Conservation (phyloP, 1,140 invertebrate genomes). For the Penaeus vannamei region DNA sequence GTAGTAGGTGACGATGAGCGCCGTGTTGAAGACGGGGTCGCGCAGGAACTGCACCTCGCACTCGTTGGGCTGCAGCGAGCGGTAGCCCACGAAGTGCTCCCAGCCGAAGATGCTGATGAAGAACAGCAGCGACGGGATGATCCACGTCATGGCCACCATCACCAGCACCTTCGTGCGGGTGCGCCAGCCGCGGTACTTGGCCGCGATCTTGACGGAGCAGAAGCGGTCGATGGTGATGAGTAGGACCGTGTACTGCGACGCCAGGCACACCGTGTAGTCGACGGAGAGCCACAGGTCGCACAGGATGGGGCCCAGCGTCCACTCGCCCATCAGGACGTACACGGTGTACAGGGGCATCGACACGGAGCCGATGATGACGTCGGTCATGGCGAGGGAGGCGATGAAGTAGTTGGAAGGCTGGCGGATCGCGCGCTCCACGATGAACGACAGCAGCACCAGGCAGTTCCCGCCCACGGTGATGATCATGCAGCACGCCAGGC, state of each 20-base stretch:
- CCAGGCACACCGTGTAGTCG: constrained; percentile 98
- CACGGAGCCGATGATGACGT: constrained; percentile 96
- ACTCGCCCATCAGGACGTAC: constrained; percentile 95
- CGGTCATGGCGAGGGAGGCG: constrained; percentile 96
- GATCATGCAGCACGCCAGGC: constrained; percentile 89
- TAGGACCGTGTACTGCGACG: constrained; percentile 99
- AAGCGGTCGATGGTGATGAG: constrained; percentile 99
- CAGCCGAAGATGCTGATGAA: constrained; percentile 99
- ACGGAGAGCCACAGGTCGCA: constrained; percentile 99
- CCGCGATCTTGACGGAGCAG: constrained; percentile 98
- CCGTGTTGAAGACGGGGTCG: constrained; percentile 97
- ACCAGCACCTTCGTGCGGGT: constrained; percentile 93
- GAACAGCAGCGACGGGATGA: constrained; percentile 96
- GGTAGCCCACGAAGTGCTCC: constrained; percentile 87
- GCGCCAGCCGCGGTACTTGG: constrained; percentile 96
- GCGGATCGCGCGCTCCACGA: constrained; percentile 95
- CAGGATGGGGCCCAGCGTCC: constrained; percentile 96
- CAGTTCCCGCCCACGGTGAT: constrained; percentile 96
- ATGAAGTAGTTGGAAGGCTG: constrained; percentile 99
- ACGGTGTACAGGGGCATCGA: constrained; percentile 97
- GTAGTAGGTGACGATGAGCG: constrained; percentile 97
- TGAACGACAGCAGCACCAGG: constrained; percentile 95
- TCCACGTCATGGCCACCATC: constrained; percentile 91
- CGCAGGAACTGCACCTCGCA: constrained; percentile 98
- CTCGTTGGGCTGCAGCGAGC: constrained; percentile 88